Evolutionary conservation across 2,888 invertebrate species (phyloP), one percentile per base, ranked within the genome.

Genomic region (Argyra leucocephala): DNA sequence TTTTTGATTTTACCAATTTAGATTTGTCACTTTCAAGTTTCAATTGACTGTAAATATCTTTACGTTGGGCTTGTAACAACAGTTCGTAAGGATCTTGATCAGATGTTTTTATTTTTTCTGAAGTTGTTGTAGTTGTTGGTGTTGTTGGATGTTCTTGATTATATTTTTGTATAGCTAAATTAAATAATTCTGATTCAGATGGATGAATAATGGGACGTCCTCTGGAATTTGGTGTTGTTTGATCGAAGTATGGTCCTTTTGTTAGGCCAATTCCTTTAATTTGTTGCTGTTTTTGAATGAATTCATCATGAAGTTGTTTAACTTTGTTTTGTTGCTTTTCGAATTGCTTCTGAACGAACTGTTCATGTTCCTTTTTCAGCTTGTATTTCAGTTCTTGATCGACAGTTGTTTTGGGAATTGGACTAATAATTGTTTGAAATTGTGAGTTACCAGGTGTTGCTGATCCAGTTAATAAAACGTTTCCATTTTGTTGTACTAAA

Each of bases 251-350:
- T 22, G 64, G 59, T 60, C 63, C 26, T 58, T 63, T 63, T 58
- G 63, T 64, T 22, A 26, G 12, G n/a, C 64, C 26, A 26, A 21
- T 22, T 1, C 21, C n/a, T 64, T 82, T 85, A 65, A 85, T 85
- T 26, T 86, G 86, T 6, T 88, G 85, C 74, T 91, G 91, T 69
- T 86, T 85, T 69, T 83, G 84, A 0, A 88, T 71, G 72, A 88
- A 88, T 66, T 88, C 87, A 69, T 86, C 85, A 70, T 91, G 90
- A 31, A 89, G 81, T 71, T 86, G 84, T 69, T 89, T 84, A 0
- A 89, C 86, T 73, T 90, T 90, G 72, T 88, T 87, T 72, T 90
- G 86, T 60, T 89, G 87, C 71, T 89, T 89, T 70, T 90, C 85
- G 71, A 90, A 90, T 72, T 90, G 90, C 73, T 88, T 89, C 72